Evolutionary conservation across 2,888 invertebrate genomes (phyloP).

Genomic region (Acrobasis suavella): DNA sequence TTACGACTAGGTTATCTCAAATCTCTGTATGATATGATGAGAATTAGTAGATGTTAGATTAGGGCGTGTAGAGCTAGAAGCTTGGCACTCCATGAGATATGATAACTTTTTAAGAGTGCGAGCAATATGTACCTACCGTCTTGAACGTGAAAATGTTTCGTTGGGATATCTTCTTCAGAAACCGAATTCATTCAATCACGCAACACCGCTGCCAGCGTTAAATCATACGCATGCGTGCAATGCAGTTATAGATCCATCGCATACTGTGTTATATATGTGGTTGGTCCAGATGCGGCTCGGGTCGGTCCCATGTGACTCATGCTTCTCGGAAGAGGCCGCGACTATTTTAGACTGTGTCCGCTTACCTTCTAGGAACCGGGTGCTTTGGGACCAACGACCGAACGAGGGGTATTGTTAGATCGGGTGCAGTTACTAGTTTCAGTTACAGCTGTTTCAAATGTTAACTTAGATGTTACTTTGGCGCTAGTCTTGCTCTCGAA

Average conservation of each 20-base stretch:
- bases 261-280: conserved; percentile 33
- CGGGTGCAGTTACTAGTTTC: conserved; percentile 62
- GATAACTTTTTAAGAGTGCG: too few species aligned
- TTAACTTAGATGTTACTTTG: conserved; percentile 4
- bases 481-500: background rate
- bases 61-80: too few species aligned
- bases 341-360: conserved; percentile 81
- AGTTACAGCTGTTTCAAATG: background rate
- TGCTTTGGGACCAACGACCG: conserved; percentile 78
- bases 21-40: too few species aligned
- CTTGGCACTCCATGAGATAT: too few species aligned
- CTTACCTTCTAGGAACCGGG: conserved; percentile 79
- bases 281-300: conserved; percentile 72
- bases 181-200: conserved; percentile 11
- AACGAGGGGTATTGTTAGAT: conserved; percentile 78
- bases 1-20: too few species aligned
- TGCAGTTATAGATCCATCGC: conserved; percentile 47
- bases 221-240: conserved; percentile 34
- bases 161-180: background rate
- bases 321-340: conserved; percentile 75
- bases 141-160: too few species aligned
- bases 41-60: too few species aligned
- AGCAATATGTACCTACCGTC: too few species aligned
- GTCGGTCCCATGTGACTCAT: conserved; percentile 74
- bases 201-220: conserved; percentile 17